Base-by-base conservation (phyloP, 53 echinoderm and acorn worm genomes). In the Paelopatides confundens region DNA sequence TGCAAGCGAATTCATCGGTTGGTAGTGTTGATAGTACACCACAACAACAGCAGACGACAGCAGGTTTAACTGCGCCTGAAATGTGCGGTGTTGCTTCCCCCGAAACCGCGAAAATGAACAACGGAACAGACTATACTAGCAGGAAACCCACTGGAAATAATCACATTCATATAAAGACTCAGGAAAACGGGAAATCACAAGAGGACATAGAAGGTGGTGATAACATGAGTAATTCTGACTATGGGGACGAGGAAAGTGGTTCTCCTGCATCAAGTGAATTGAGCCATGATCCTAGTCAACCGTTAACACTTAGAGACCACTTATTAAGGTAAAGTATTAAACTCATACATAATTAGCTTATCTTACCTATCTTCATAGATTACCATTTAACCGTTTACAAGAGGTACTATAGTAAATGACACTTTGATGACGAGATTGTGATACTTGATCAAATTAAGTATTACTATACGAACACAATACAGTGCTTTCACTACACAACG, bases 271-370 rank as follows among this genome's bases (percentile, higher is more conserved):
- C 85, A 7, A 84, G 76, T 66, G 76, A 76, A n/a, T 63, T 68
- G 5, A 33, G 62, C 31, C 70, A 87, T 47, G 91, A 91, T 31
- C 76, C 83, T 47, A 65, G 62, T 21, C 70, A 86, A 39, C 93
- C 90, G 14, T 63, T 90, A 69, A 82, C 90, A 3, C 87, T 93
- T 31, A 93, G 87, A 36, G 93, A 93, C 66, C 90, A 93, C 50
- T 86, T 93, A 74, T 67, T 93, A 49, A 90, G 93, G 93, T 93
- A 93, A 86, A 48, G 58, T 54, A 51, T 79, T 52, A 79, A 79
- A 50, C 53, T 51, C 26, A 74, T n/a, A n/a, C 68, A 11, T 52
- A 31, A 52, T 79, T 79, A 15, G n/a, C 52, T 30, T 79, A 79
- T 50, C 50, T 34, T 67, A 46, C 26, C 47, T 52, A 79, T 52